Percentiles rank a stretch among this genome's conserved stretches.
Evolutionary conservation across 2,113 vertebrate species (phyloP).

Genomic region (Pygoscelis adeliae): DNA sequence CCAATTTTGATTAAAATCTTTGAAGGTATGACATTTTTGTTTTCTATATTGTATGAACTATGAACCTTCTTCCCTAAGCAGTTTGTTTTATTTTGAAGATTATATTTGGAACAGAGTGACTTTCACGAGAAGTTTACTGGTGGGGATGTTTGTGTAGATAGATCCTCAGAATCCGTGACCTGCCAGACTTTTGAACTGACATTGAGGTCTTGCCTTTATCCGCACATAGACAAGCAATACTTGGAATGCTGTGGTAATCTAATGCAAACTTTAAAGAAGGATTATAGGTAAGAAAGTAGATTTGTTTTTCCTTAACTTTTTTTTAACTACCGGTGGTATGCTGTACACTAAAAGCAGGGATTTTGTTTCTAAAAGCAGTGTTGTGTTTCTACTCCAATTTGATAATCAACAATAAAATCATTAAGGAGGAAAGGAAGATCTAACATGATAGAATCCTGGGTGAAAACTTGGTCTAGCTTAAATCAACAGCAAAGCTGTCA

Average conservation of each 20-base stretch:
- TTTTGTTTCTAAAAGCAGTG: neutral
- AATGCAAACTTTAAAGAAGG: constrained; percentile 94
- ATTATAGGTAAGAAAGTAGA: constrained; percentile 85
- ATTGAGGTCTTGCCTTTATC: constrained; percentile 92
- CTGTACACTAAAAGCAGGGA: neutral
- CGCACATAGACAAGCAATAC: constrained; percentile 93
- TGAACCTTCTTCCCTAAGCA: neutral
- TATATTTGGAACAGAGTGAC: constrained; percentile 94
- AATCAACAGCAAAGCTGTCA: neutral
- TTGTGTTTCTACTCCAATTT: neutral
- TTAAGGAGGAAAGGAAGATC: neutral
- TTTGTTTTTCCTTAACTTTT: neutral
- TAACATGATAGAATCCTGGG: neutral
- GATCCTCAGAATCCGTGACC: constrained; percentile 94
- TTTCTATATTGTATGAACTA: neutral
- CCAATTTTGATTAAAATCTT: neutral
- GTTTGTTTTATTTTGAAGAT: constrained; percentile 71
- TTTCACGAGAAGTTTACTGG: constrained; percentile 91
- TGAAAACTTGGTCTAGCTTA: neutral
- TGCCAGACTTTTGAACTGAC: constrained; percentile 97
- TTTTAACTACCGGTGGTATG: neutral
- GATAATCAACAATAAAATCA: neutral
- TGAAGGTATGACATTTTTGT: neutral
- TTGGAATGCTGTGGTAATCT: constrained; percentile 94
- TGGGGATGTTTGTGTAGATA: constrained; percentile 87